Evolutionary conservation across 2,797 vertebrate species (phyloP), one percentile per base, ranked within the genome.

Genomic region (Argyrosomus regius): DNA sequence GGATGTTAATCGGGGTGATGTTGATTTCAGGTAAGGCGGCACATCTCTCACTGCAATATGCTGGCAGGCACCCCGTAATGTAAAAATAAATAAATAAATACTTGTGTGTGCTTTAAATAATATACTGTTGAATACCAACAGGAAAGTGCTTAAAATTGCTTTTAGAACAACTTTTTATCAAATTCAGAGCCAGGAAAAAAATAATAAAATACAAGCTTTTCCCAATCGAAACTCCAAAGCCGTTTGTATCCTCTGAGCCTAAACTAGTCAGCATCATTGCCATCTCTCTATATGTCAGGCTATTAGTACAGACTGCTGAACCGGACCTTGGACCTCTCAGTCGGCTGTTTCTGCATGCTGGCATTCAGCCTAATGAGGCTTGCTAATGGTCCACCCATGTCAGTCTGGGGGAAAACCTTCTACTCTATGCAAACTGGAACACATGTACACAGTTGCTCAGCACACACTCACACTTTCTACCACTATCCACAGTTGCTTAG

Each of bases 301-400:
- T 73, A 60, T 87, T 83, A 82, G 84, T 54, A 50, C 80, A 88
- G 59, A 63, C 82, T 64, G 76, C 80, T 72, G 87, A 85, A 74
- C 82, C 76, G 81, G 70, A 91, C 88, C 56, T 85, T 86, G 86
- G 70, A 86, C 85, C 73, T 71, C 50, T 84, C 39, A 2, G 3
- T 28, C 46, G 53, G 78, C 60, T 14, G 75, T 74, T 83, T 67
- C 74, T 81, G 66, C 75, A 61, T 26, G 70, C 74, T 82, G 76
- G 62, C 84, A 52, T 87, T 84, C 54, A 77, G 76, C 75, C 82
- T 89, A 93, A 92, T 91, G 90, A 89, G 86, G 85, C 86, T 89
- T 83, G 78, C 77, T 88, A 89, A 93, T 93, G 86, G 85, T 84
- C 68, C 70, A 45, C 50, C 82, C 79, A 75, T 87, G 82, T 87